A percentile compares a stretch with the other conserved stretches of the same genome.
phyloP scores from a whole-genome alignment of 2,888 invertebrate species.

The Scaptomyza tumidula region DNA sequence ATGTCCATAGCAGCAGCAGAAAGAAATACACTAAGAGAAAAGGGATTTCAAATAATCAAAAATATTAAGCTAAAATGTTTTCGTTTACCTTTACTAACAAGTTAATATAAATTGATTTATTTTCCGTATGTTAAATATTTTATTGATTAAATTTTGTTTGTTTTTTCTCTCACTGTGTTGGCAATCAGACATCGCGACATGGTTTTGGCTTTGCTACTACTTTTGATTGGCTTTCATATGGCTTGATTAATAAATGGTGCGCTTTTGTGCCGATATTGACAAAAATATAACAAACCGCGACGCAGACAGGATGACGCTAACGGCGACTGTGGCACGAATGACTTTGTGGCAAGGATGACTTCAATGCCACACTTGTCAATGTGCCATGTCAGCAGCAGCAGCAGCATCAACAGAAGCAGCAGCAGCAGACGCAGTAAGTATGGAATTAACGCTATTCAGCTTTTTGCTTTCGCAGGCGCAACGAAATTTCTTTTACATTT shows the following conservation, averaged over 20 bases:
- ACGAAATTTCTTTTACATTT: slow-evolving; percentile 61
- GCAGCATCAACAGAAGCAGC: slow-evolving; percentile 40
- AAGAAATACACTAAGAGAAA: no score
- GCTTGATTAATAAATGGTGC: slow-evolving; percentile 72
- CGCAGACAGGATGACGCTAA: not conserved
- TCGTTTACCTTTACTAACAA: not conserved
- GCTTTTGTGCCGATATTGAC: slow-evolving; percentile 59
- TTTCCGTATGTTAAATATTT: no score
- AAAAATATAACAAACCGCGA: slow-evolving; percentile 51
- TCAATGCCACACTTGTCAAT: slow-evolving; percentile 58
- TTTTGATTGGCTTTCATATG: slow-evolving; percentile 63
- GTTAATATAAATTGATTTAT: no score
- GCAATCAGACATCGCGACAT: slow-evolving; percentile 38
- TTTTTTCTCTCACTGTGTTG: not conserved
- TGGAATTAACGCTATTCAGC: slow-evolving; percentile 67
- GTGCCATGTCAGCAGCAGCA: slow-evolving; percentile 60
- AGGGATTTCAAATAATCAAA: not conserved
- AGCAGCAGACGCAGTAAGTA: slow-evolving; percentile 12
- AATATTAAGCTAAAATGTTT: no score
- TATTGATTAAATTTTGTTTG: no score
- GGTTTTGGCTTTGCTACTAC: slow-evolving; percentile 15
- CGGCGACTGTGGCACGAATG: not conserved
- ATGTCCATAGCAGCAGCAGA: not conserved
- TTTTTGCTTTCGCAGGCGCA: slow-evolving; percentile 23
- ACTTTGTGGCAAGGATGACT: not conserved